Conservation (phyloP, 53 echinoderm and acorn worm genomes). For the Arbacia lixula region DNA sequence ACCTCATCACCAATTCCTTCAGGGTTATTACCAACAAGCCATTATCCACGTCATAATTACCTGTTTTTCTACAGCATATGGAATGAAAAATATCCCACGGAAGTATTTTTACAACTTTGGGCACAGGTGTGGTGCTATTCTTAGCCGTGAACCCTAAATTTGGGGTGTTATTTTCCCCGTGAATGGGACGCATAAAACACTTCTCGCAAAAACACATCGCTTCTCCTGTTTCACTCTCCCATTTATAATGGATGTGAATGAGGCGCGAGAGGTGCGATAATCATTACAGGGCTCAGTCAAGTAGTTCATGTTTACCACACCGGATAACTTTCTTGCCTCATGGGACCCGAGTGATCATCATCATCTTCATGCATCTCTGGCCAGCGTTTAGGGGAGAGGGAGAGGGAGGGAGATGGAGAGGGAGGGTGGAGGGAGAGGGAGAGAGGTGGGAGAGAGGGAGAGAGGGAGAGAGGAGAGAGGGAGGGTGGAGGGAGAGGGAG, state of each 20-base stretch:
- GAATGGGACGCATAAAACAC: neutral
- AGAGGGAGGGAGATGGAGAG: neutral
- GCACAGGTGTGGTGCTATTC: too few species aligned
- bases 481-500: too few species aligned
- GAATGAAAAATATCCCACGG: too few species aligned
- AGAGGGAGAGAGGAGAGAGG: too few species aligned
- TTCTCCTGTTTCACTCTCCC: neutral
- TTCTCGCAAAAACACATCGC: neutral
- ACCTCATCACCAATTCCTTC: too few species aligned
- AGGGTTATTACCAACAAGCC: too few species aligned
- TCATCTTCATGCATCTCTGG: neutral
- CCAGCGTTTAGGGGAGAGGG: neutral
- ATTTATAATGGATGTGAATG: neutral
- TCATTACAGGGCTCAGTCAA: slow-evolving; percentile 18
- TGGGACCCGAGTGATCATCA: slow-evolving; percentile 6
- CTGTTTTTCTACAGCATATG: too few species aligned
- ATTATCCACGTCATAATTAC: too few species aligned
- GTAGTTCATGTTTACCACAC: slow-evolving; percentile 20
- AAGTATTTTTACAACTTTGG: too few species aligned
- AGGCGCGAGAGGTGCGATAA: neutral
- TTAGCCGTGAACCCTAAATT: too few species aligned
- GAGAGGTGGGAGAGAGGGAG: neutral
- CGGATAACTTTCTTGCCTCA: slow-evolving; percentile 21
- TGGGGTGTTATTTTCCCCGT: neutral
- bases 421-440: neutral